Conservation (phyloP, 2,888 invertebrate species). For the Mayetiola destructor region DNA sequence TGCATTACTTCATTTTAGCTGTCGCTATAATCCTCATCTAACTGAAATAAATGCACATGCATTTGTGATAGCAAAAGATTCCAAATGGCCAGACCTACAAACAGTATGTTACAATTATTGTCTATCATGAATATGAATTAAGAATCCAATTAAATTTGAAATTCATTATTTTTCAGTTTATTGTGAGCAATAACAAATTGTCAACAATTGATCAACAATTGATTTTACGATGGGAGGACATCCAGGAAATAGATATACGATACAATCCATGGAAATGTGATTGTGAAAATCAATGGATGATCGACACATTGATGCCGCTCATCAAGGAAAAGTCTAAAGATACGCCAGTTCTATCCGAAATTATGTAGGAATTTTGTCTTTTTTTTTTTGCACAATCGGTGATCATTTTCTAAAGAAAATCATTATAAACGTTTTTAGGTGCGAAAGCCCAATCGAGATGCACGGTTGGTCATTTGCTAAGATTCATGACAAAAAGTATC, state of each 20-base stretch:
- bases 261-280: constrained; percentile 68
- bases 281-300: constrained; percentile 63
- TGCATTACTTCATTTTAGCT: constrained; percentile 42
- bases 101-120: not conserved
- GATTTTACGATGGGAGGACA: constrained; percentile 57
- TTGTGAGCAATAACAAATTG: constrained; percentile 54
- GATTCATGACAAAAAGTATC: constrained; percentile 39
- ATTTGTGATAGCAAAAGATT: too few relatives aligned
- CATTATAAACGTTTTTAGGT: constrained; percentile 36
- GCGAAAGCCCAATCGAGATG: constrained; percentile 52
- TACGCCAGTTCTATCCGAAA: constrained; percentile 26
- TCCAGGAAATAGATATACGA: constrained; percentile 50
- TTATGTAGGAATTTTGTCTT: too few relatives aligned
- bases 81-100: not conserved
- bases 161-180: constrained; percentile 39
- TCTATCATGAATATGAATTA: too few relatives aligned
- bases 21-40: constrained; percentile 50
- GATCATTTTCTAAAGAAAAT: not conserved
- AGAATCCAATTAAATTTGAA: constrained; percentile 9
- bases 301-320: constrained; percentile 45
- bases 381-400: too few relatives aligned
- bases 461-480: constrained; percentile 42
- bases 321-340: constrained; percentile 32
- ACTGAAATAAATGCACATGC: constrained; percentile 45
- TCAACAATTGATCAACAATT: constrained; percentile 34